phyloP scores from a whole-genome alignment of 2,888 invertebrate genomes.

The Keiferia lycopersicella region DNA sequence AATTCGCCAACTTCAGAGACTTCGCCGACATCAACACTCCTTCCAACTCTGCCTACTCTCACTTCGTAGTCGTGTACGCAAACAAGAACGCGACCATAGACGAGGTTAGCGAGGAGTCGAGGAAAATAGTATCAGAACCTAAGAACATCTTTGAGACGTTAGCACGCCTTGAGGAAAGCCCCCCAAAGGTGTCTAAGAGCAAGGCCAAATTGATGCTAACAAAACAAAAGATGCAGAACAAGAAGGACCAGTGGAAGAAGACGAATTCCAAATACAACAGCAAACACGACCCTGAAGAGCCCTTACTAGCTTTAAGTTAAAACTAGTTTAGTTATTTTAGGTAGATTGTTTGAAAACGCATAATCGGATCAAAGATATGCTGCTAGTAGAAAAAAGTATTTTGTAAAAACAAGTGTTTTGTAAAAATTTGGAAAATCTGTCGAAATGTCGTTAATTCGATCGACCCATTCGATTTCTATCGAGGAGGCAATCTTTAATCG shows the following conservation, averaged over 20 bases:
- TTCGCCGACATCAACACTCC: conserved; percentile 95
- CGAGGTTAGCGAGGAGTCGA: conserved; percentile 72
- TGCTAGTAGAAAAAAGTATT: conserved; percentile 6
- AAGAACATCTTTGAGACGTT: conserved; percentile 92
- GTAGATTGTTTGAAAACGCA: conserved; percentile 29
- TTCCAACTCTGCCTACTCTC: conserved; percentile 89
- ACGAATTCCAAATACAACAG: conserved; percentile 60
- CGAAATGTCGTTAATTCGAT: conserved; percentile 20
- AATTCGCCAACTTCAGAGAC: conserved; percentile 94
- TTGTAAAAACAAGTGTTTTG: conserved; percentile 4
- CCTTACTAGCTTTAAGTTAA: conserved; percentile 85
- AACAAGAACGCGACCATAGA: conserved; percentile 87
- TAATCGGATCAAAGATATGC: conserved; percentile 7
- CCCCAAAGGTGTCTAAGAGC: conserved; percentile 79
- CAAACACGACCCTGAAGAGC: conserved; percentile 82
- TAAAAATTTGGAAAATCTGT: conserved; percentile 14
- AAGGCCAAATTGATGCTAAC: conserved; percentile 84
- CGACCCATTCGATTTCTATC: conserved; percentile 13
- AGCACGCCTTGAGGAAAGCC: conserved; percentile 85
- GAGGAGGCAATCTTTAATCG: conserved; percentile 16
- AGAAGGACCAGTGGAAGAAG: conserved; percentile 75
- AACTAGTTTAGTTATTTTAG: conserved; percentile 34
- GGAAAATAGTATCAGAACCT: conserved; percentile 79
- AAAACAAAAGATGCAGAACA: conserved; percentile 66
- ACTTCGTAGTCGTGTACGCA: conserved; percentile 91